These are phyloP conservation scores for Drosophila cardini DNA, from an alignment of 1,140 invertebrate genomes.

Conservation along the genomic window DNA sequence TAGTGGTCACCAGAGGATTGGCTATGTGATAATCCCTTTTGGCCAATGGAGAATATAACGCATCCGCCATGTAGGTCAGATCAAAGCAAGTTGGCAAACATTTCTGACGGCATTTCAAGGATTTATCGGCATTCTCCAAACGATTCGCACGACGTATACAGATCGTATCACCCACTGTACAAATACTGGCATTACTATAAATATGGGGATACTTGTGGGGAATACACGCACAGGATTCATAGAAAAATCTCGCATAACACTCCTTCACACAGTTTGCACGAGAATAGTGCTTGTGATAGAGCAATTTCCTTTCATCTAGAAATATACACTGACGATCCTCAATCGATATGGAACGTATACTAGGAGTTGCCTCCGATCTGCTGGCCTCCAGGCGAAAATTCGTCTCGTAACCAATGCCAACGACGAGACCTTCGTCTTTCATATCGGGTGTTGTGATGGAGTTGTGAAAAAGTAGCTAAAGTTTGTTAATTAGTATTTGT, in stretches of 20 bases:
- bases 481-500: not conserved
- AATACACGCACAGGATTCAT: constrained; percentile 88
- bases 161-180: constrained; percentile 43
- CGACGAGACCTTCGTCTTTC: constrained; percentile 88
- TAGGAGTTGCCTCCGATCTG: constrained; percentile 87
- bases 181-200: constrained; percentile 59
- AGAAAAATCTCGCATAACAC: constrained; percentile 88
- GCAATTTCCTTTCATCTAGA: constrained; percentile 87
- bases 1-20: constrained; percentile 49
- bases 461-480: constrained; percentile 87
- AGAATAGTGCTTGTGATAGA: constrained; percentile 86
- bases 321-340: constrained; percentile 90
- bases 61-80: constrained; percentile 63
- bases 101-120: constrained; percentile 41
- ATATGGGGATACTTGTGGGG: constrained; percentile 88
- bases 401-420: constrained; percentile 89
- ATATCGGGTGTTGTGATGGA: constrained; percentile 91
- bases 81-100: constrained; percentile 76
- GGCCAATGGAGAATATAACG: constrained; percentile 64
- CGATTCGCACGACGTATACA: constrained; percentile 46
- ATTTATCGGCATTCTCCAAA: not conserved
- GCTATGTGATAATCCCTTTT: constrained; percentile 52
- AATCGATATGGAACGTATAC: constrained; percentile 86
- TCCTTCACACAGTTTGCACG: constrained; percentile 88
- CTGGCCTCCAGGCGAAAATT: constrained; percentile 88